Evolutionary conservation across 35 echinoderm and acorn worm genomes (phyloP).

Genomic region (Antedon bifida): DNA sequence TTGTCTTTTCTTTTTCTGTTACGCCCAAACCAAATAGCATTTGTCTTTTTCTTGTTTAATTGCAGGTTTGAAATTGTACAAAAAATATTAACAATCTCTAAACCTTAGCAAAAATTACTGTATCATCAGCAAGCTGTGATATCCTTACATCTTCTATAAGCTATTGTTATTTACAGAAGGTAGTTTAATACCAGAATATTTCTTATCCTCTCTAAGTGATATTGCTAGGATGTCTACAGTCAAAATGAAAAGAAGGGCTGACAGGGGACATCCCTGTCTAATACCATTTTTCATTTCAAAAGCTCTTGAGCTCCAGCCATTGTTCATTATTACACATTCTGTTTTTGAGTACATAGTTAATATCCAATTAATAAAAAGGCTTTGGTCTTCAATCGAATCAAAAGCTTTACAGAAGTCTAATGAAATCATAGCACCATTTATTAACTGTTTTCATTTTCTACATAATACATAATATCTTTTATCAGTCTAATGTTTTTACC

Average conservation of each 20-base stretch:
- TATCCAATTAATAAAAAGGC: neutral
- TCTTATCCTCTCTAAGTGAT: neutral
- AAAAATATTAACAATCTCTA: neutral
- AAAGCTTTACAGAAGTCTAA: neutral
- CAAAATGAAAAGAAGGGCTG: neutral
- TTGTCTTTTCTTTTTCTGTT: neutral
- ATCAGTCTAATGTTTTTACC: too few species aligned
- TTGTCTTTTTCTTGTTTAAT: neutral
- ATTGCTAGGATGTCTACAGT: neutral
- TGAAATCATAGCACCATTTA: neutral
- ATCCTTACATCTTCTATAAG: too few species aligned
- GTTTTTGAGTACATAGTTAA: neutral
- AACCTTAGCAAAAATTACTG: too few species aligned
- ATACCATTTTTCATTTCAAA: neutral
- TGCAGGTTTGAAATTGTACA: neutral
- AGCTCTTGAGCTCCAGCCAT: neutral
- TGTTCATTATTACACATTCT: neutral
- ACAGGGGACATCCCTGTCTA: neutral
- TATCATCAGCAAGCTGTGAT: too few species aligned
- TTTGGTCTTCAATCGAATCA: neutral
- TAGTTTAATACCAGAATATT: too few species aligned
- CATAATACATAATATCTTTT: too few species aligned
- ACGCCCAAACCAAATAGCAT: neutral
- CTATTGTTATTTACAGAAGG: too few species aligned
- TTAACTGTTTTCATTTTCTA: neutral